Conservation (phyloP, 2,113 vertebrate species). For the Lophura nycthemera region DNA sequence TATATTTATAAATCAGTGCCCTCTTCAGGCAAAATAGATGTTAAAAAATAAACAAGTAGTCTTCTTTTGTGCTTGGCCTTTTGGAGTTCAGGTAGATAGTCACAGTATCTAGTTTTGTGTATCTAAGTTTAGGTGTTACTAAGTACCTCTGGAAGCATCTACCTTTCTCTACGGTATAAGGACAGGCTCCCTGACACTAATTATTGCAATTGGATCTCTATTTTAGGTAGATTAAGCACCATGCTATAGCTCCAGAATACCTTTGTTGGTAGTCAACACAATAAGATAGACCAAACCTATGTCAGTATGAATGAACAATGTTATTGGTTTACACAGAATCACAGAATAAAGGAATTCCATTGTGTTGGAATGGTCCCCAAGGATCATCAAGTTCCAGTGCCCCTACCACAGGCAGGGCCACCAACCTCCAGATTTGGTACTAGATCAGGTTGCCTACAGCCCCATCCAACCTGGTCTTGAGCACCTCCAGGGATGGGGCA, state of each 20-base stretch:
- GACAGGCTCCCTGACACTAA: neutral
- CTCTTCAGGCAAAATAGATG: neutral
- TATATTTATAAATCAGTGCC: neutral
- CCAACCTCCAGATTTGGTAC: too few species aligned
- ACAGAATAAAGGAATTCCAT: too few species aligned
- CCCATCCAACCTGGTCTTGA: too few species aligned
- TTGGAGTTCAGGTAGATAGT: neutral
- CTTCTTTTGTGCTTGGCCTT: neutral
- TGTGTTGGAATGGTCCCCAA: too few species aligned
- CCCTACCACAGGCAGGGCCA: too few species aligned
- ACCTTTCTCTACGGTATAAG: neutral
- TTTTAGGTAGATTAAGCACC: fast-evolving
- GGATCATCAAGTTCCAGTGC: too few species aligned
- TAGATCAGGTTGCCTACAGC: too few species aligned
- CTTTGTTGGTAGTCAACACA: neutral
- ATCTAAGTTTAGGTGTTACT: neutral
- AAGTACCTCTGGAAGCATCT: neutral
- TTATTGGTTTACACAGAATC: neutral
- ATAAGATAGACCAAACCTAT: neutral
- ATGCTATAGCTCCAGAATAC: neutral
- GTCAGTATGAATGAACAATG: neutral
- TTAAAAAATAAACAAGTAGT: neutral
- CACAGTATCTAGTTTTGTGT: neutral
- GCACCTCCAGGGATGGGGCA: too few species aligned
- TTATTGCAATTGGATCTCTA: neutral